Base-by-base conservation (phyloP, 2,888 invertebrate species). In the Drosophila paracracens region DNA sequence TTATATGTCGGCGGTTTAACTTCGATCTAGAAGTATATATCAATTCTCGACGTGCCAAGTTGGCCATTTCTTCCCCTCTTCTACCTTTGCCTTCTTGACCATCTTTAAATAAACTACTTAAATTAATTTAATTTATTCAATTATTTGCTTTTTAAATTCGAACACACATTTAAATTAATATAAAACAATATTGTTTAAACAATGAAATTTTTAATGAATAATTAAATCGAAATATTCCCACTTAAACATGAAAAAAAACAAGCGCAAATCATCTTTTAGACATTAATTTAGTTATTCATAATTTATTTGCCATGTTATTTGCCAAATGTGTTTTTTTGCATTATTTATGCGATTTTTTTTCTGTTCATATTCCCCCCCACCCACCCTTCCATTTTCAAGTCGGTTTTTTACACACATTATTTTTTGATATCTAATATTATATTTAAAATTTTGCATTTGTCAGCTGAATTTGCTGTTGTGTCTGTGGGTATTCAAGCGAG, bases 401-500 rank as follows among this genome's bases (percentile, higher is more conserved):
- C n/a, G 3, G 5, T 29, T 53, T 53, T 57, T 57, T 31, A 57
- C 21, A 21, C n/a, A 57, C 38, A 56, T 29, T 40, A 21, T 21
- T 35, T 33, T 51, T 21, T 25, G 46, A 27, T n/a, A 38, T 27
- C 54, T 31, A 58, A 66, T 48, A 58, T 48, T 76, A 52, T 59
- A 31, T 57, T 51, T 16, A n/a, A 48, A 46, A 64, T 52, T 29
- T 38, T 46, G 33, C 56, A 72, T 29, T 53, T 69, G 61, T 62
- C 60, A 46, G 67, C 43, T 65, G 43, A 36, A 35, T 56, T 59
- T 59, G 43, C 53, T 35, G 38, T 58, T 63, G 3, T 68, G 18
- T 29, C 31, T 25, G 40, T 29, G 25, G 36, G 67, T n/a, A 40
- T 70, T 70, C 60, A 51, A 59, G 58, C 50, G 62, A 61, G 57